Base-by-base conservation (phyloP, 2,113 vertebrate genomes). In the Cyphomyrus plagiostoma region DNA sequence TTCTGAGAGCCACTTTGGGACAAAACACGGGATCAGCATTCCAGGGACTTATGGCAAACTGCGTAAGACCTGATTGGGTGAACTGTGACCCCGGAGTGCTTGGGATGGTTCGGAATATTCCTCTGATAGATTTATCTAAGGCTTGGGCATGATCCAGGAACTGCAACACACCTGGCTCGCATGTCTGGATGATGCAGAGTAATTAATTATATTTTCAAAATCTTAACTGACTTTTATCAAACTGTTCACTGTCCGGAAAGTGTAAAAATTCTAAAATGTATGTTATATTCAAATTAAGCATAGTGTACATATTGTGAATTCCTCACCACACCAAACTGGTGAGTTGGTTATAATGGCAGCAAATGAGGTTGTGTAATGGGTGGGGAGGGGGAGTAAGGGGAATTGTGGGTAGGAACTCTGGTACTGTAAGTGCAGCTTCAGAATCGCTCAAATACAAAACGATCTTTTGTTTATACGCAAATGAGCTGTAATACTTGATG, bases 11-110 rank as follows among this genome's bases (percentile, higher is more conserved):
- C 46, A 23, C 91, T 89, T 91, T 92, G 91, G 53, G 70, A 35
- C 53, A 39, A 88, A 93, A 90, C 94, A 93, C 93, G 93, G 94
- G 92, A 95, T 93, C 91, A 89, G 93, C 90, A 89, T 88, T 91
- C 88, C 30, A 80, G 88, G 92, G 87, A 90, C 92, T 92, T 91
- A 92, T 94, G 62, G 89, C 90, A 90, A 93, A 86, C 86, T 92
- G 92, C 94, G 82, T 35, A 83, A 85, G 80, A 86, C 88, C 87
- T 74, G 90, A 91, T 90, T 21, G 87, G 89, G 7, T 74, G 46
- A 91, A 87, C 88, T 91, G 83, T 74, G 23, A 92, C 87, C 88
- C 56, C 84, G 86, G 58, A 9, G 53, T 66, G 6, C 70, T 88
- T 90, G 3, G 30, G 77, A 46, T 42, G 2, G 52, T 50, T 56